Evolutionary conservation across 2,113 vertebrate species (phyloP).

Genomic region (Pantherophis guttatus): DNA sequence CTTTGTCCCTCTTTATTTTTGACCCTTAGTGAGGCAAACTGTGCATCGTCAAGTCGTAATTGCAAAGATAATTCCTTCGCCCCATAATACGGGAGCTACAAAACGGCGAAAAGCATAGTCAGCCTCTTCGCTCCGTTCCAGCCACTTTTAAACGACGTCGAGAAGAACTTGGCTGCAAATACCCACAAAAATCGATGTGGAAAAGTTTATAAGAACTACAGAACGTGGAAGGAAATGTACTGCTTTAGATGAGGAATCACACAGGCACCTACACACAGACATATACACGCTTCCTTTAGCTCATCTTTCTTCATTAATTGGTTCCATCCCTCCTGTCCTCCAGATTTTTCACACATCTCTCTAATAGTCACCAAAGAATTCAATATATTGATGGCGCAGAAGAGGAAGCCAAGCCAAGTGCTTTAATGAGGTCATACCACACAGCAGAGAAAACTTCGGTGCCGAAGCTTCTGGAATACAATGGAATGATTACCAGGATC

Average conservation of each 20-base stretch:
- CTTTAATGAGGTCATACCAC: slow-evolving; percentile 32
- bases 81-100: neutral
- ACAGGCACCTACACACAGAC: too few species aligned
- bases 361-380: slow-evolving; percentile 22
- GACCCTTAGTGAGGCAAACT: neutral
- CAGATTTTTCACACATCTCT: slow-evolving; percentile 16
- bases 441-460: neutral
- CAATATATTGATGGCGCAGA: slow-evolving; percentile 20
- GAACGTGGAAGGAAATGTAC: neutral
- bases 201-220: neutral
- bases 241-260: neutral
- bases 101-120: neutral
- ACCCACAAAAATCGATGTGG: neutral
- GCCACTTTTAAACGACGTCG: neutral
- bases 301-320: slow-evolving; percentile 8
- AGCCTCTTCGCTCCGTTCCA: neutral
- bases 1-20: neutral
- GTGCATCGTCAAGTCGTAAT: neutral
- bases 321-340: neutral
- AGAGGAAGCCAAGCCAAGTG: slow-evolving; percentile 12
- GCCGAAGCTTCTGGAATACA: slow-evolving; percentile 2
- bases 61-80: neutral
- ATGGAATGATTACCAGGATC: neutral
- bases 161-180: neutral
- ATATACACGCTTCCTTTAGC: neutral